These are phyloP conservation scores for Zygogramma bicolorata DNA, from an alignment of 2,888 invertebrate genomes.

Conservation along the genomic window DNA sequence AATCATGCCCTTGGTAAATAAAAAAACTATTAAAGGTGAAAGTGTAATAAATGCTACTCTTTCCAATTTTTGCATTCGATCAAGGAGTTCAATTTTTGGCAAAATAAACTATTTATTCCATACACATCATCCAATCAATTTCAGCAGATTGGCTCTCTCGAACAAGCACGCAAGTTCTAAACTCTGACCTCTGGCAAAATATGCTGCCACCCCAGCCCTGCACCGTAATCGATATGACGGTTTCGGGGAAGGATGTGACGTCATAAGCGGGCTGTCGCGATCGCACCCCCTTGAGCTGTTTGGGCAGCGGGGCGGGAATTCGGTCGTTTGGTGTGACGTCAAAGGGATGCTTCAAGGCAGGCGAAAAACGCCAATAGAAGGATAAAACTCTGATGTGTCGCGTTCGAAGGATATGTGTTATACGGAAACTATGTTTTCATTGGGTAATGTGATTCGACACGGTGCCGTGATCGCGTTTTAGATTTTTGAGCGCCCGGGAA, in stretches of 20 bases:
- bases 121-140: too few species aligned
- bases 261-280: constrained; percentile 19
- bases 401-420: background rate
- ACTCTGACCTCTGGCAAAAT: too few species aligned
- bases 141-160: too few species aligned
- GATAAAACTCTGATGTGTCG: background rate
- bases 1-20: too few species aligned
- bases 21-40: too few species aligned
- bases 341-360: background rate
- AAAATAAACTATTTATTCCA: too few species aligned
- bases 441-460: background rate
- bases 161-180: too few species aligned
- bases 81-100: too few species aligned
- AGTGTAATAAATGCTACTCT: too few species aligned
- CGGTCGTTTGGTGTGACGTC: constrained; percentile 30
- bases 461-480: background rate
- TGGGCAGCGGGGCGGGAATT: constrained; percentile 9
- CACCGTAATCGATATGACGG: constrained; percentile 33
- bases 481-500: background rate
- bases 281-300: background rate
- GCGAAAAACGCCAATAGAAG: background rate
- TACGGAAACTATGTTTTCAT: background rate
- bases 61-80: too few species aligned
- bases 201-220: constrained; percentile 4
- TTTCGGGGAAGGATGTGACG: constrained; percentile 27